Evolutionary conservation across 2,113 vertebrate genomes (phyloP).

Genomic region (Mobula hypostoma): DNA sequence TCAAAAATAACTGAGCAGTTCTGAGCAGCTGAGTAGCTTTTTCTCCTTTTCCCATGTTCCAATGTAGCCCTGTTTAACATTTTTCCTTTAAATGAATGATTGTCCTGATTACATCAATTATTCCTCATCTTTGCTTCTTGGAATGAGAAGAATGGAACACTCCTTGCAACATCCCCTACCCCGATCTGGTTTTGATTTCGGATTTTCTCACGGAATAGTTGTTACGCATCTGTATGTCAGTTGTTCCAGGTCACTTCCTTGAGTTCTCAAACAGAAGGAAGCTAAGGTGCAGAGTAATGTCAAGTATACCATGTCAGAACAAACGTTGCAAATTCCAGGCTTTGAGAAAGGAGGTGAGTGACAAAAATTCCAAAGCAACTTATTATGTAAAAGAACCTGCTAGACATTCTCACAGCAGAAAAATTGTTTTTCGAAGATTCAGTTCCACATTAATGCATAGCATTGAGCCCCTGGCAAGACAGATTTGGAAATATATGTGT

Average conservation of each 20-base stretch:
- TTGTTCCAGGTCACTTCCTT: slow-evolving; percentile 66
- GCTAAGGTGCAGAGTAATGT: slow-evolving; percentile 60
- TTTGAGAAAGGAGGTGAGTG: slow-evolving; percentile 54
- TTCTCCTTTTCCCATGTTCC: too few species aligned
- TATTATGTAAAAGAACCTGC: not conserved
- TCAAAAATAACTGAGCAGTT: too few species aligned
- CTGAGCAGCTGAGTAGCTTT: too few species aligned
- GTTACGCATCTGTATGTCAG: slow-evolving; percentile 45
- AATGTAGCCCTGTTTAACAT: not conserved
- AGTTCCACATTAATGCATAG: not conserved
- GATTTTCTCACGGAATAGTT: slow-evolving; percentile 23
- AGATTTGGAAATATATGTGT: not conserved
- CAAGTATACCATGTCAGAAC: slow-evolving; percentile 59
- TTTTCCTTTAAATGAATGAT: not conserved
- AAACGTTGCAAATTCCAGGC: slow-evolving; percentile 53
- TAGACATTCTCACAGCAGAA: not conserved
- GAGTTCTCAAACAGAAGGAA: slow-evolving; percentile 61
- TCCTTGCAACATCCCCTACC: not conserved
- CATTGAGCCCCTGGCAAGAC: not conserved
- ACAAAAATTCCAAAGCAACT: slow-evolving; percentile 44
- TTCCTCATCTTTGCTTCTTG: not conserved
- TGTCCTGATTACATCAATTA: not conserved
- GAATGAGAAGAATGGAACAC: not conserved
- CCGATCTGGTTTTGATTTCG: not conserved
- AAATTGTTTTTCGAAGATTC: not conserved